These are phyloP conservation scores for Sphinx pinastri DNA, from an alignment of 2,888 invertebrate species.

Conservation along the genomic window DNA sequence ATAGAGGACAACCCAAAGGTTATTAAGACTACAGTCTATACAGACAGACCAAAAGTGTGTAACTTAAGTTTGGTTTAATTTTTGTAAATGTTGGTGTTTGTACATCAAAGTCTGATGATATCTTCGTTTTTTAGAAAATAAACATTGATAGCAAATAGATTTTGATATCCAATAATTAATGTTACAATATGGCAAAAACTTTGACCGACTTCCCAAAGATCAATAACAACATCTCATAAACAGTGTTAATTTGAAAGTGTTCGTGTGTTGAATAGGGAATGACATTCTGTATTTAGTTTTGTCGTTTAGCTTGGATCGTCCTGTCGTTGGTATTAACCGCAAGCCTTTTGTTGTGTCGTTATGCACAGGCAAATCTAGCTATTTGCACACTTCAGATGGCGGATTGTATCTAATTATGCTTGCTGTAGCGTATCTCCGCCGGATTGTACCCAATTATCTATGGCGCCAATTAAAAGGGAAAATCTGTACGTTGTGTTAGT, in stretches of 20 bases:
- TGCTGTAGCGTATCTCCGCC: conserved; percentile 33
- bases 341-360: conserved; percentile 37
- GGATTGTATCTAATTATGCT: conserved; percentile 42
- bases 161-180: too few species aligned
- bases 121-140: too few species aligned
- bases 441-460: conserved; percentile 34
- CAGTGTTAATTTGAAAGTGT: not conserved
- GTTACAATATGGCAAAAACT: too few species aligned
- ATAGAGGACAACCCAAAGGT: not conserved
- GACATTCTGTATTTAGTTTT: not conserved
- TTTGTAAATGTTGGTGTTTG: too few species aligned
- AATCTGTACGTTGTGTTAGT: conserved; percentile 30
- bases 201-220: too few species aligned
- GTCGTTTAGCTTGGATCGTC: conserved; percentile 8
- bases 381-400: conserved; percentile 38
- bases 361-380: conserved; percentile 28
- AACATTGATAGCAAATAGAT: too few species aligned
- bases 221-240: not conserved
- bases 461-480: conserved; percentile 27
- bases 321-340: conserved; percentile 38
- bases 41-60: too few species aligned
- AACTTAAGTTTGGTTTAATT: too few species aligned
- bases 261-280: not conserved
- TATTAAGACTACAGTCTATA: not conserved
- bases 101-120: too few species aligned